Conservation (phyloP, 2,888 invertebrate species). For the Amblyjoppa fuscipennis region DNA sequence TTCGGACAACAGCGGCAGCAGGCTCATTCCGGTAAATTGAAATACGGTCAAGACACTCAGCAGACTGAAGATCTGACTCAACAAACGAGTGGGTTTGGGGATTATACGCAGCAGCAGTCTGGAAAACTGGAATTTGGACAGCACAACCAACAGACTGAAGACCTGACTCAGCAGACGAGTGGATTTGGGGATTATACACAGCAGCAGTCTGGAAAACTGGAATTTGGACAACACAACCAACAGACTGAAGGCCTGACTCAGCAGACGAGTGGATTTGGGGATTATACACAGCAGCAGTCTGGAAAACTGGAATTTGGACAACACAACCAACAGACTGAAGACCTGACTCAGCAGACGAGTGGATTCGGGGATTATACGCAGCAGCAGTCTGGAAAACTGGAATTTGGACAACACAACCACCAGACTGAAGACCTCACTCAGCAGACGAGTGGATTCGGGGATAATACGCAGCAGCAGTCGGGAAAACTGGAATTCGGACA, state of each 20-base stretch:
- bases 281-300: conserved; percentile 47
- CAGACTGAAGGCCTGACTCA: conserved; percentile 55
- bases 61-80: conserved; percentile 67
- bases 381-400: conserved; percentile 63
- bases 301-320: conserved; percentile 68
- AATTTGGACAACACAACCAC: conserved; percentile 55
- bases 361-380: conserved; percentile 56
- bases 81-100: conserved; percentile 26
- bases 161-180: conserved; percentile 61
- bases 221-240: conserved; percentile 67
- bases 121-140: conserved; percentile 63
- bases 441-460: conserved; percentile 41
- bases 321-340: conserved; percentile 61
- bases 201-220: conserved; percentile 6
- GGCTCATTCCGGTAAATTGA: conserved; percentile 26
- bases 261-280: conserved; percentile 47
- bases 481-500: conserved; percentile 68
- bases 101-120: neutral
- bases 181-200: conserved; percentile 19
- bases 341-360: conserved; percentile 46
- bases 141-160: conserved; percentile 49
- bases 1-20: conserved; percentile 19
- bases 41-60: conserved; percentile 70
- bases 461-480: conserved; percentile 50
- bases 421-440: conserved; percentile 64